Evolutionary conservation across 2,888 invertebrate genomes (phyloP).

Genomic region (Nematopogon swammerdamellus): DNA sequence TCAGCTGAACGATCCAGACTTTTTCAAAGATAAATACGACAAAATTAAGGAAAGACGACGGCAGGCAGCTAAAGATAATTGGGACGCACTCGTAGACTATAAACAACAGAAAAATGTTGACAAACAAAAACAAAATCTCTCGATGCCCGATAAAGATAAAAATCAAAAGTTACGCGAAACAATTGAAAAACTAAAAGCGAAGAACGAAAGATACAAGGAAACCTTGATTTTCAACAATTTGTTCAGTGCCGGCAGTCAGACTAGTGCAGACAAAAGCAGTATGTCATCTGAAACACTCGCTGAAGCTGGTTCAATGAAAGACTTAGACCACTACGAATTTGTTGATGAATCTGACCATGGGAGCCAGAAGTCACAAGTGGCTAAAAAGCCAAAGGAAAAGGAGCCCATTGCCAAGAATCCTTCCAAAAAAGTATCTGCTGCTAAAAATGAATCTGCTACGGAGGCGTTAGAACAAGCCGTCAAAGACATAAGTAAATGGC

Average conservation of each 20-base stretch:
- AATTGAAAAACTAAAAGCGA: slow-evolving; percentile 63
- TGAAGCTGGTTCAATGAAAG: slow-evolving; percentile 20
- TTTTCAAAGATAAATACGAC: slow-evolving; percentile 59
- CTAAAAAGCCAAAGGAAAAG: slow-evolving; percentile 23
- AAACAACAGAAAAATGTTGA: slow-evolving; percentile 41
- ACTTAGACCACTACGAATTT: slow-evolving; percentile 18
- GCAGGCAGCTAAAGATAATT: slow-evolving; percentile 45
- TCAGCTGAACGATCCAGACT: slow-evolving; percentile 33
- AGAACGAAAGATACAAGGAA: slow-evolving; percentile 54
- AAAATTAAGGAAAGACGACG: slow-evolving; percentile 59
- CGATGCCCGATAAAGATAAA: slow-evolving; percentile 43
- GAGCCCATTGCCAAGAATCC: slow-evolving; percentile 25
- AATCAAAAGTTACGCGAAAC: slow-evolving; percentile 53
- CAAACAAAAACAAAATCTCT: slow-evolving; percentile 33
- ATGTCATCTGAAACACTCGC: slow-evolving; percentile 13
- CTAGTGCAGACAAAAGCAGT: slow-evolving; percentile 15
- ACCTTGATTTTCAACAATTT: slow-evolving; percentile 28
- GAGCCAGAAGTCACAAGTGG: slow-evolving; percentile 13
- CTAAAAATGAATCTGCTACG: slow-evolving; percentile 56
- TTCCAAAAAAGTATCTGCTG: slow-evolving; percentile 37
- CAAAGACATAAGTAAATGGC: slow-evolving; percentile 86
- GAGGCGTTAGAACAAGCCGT: slow-evolving; percentile 62
- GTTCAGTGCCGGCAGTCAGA: slow-evolving; percentile 23
- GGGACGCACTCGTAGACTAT: slow-evolving; percentile 42
- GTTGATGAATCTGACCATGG: slow-evolving; percentile 21